Base-by-base conservation (phyloP, 2,113 vertebrate genomes). In the Eublepharis macularius region DNA sequence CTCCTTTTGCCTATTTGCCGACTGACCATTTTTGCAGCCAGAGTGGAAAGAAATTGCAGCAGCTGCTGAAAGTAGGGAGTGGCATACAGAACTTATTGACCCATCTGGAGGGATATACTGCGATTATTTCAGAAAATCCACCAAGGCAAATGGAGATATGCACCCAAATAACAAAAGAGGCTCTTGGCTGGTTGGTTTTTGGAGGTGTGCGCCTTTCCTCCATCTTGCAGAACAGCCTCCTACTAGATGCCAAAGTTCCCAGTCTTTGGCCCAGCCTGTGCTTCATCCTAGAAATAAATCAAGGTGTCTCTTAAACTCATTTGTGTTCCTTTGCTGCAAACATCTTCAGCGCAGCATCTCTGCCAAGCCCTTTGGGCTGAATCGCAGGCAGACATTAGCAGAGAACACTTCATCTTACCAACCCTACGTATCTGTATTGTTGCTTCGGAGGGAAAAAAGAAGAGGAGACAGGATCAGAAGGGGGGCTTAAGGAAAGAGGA, bases 291-390 rank as follows among this genome's bases (percentile, higher is more conserved):
- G 76, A 78, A 79, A 87, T 83, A 83, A 87, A 83, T 65, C 66
- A 73, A 72, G 54, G 75, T 79, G 81, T 78, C 81, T 83, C 86
- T 79, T 73, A 72, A 78, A 79, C 68, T 77, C 66, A 63, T 74
- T 79, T 41, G 32, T 65, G 19, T 72, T 83, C 81, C 65, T 79
- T 78, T 63, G 41, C 81, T 73, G 78, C 1, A 4, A 83, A 57
- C 76, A 65, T 78, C 86, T 83, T 83, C 81, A 65, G 68, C 17
- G 6, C 43, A n/a, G 49, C 51, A 47, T 39, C 57, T 80, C 69
- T 51, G 68, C 86, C 43, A 74, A 80, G 81, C 68, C 86, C 81
- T 73, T 41, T 83, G 76, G 86, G 86, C 86, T 68, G 86, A 83
- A 74, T 83, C 45, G 9, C 60, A 2, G 12, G 32, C 36, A 54